Evolutionary conservation across 2,888 invertebrate genomes (phyloP), one percentile per base, ranked within the genome.

Genomic region (Lasioglossum villosulum): DNA sequence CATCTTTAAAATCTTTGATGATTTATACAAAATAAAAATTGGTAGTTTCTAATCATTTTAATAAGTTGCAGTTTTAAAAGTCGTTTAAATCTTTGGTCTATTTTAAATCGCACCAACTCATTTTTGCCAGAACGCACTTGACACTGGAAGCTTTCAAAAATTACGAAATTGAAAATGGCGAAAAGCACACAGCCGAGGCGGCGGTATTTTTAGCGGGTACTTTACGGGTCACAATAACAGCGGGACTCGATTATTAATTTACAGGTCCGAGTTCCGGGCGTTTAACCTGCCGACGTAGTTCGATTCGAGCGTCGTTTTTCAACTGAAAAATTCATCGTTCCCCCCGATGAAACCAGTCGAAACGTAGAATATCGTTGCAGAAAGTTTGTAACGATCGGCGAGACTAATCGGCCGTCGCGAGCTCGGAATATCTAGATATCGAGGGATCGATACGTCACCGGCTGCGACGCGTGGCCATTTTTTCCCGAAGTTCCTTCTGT

Each of bases 351-450:
- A 45, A n/a, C 30, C n/a, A 23, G 45, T 66, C 45, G 66, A 23
- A 42, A 76, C 76, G 19, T 34, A 76, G 75, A 70, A 70, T 59
- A 59, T 76, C 84, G 84, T 74, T 42, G 59, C 16, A 74, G 34
- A 71, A 63, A 52, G 78, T 75, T 66, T 63, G 74, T 77, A 74
- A 66, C 66, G 45, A 68, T 76, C 34, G 76, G 27, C 63, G 83
- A 75, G n/a, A 78, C 77, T 84, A 84, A 84, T 84, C 80, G 80
- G 23, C 52, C 71, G 63, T 74, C 56, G 82, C 56, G 52, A 75
- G 74, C 63, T 82, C 52, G 63, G 82, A 86, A 86, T 80, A 86
- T 86, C 77, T 63, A 73, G 81, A 80, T 71, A 75, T 16, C 78
- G 76, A 19, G 52, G 63, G 63, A 48, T 79, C 86, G 84, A 86